Evolutionary conservation across 2,888 invertebrate genomes (phyloP).

Genomic region (Danaus chrysippus): DNA sequence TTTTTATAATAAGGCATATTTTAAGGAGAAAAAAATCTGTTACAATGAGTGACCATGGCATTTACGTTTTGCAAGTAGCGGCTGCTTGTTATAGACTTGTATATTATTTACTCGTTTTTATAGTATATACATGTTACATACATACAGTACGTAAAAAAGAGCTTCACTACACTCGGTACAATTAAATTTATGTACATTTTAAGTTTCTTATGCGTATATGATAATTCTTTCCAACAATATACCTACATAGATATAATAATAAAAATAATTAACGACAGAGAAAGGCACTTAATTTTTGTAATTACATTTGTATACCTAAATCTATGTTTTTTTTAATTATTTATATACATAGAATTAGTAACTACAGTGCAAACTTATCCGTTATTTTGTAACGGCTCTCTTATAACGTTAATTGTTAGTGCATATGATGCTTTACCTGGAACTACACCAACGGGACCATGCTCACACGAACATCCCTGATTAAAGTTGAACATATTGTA

Average conservation of each 20-base stretch:
- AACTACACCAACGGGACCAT: conserved; percentile 34
- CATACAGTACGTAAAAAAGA: not conserved
- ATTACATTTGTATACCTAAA: no score
- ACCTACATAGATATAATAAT: no score
- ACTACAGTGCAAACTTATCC: no score
- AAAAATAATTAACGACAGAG: no score
- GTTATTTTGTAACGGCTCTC: no score
- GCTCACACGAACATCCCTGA: conserved; percentile 32
- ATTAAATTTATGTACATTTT: no score
- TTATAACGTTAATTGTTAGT: not conserved
- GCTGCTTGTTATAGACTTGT: conserved; percentile 60
- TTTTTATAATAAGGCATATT: conserved; percentile 74
- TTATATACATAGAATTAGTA: no score
- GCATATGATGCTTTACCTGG: conserved; percentile 17
- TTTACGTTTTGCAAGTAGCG: conserved; percentile 66
- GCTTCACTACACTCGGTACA: no score
- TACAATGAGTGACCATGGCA: conserved; percentile 75
- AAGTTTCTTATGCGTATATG: no score
- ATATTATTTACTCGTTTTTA: conserved; percentile 31
- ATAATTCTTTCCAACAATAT: no score
- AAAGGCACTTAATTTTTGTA: no score
- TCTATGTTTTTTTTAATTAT: no score
- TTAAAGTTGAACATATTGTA: conserved; percentile 37
- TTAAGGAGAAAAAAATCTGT: conserved; percentile 61
- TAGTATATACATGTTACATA: conserved; percentile 26